phyloP scores from a whole-genome alignment of 2,113 vertebrate species.

The Psilopsiagon aymara region DNA sequence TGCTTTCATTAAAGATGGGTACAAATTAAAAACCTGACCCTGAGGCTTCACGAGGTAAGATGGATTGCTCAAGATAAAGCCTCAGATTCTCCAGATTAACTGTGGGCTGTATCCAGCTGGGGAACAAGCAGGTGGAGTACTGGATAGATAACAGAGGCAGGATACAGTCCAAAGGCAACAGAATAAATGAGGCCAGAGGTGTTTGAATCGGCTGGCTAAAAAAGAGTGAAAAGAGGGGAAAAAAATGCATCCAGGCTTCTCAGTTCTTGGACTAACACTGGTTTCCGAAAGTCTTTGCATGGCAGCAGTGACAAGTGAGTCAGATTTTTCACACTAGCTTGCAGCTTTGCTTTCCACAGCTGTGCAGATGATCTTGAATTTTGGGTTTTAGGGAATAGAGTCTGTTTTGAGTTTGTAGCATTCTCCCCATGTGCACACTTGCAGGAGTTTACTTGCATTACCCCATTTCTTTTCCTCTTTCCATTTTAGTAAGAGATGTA shows the following conservation, averaged over 20 bases:
- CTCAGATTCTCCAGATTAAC: neutral
- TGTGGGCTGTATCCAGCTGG: neutral
- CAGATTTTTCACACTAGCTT: neutral
- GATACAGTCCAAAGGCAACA: neutral
- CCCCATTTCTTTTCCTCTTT: neutral
- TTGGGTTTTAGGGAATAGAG: neutral
- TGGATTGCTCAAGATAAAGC: neutral
- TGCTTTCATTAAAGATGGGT: neutral
- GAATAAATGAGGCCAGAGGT: neutral
- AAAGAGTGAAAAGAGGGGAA: neutral
- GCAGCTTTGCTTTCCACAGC: slow-evolving; percentile 4
- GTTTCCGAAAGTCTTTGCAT: neutral
- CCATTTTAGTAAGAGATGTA: slow-evolving; percentile 43
- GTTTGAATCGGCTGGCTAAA: neutral
- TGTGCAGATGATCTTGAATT: slow-evolving; percentile 7
- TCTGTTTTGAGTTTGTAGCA: neutral
- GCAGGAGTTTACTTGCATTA: slow-evolving; percentile 7
- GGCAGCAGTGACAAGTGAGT: neutral
- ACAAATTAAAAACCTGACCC: neutral
- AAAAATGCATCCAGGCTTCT: neutral
- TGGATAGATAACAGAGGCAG: neutral
- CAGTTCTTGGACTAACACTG: neutral
- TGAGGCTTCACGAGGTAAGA: neutral
- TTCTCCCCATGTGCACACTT: neutral
- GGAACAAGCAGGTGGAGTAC: neutral